Evolutionary conservation across 2,797 vertebrate genomes (phyloP).

Genomic region (Artibeus lituratus): DNA sequence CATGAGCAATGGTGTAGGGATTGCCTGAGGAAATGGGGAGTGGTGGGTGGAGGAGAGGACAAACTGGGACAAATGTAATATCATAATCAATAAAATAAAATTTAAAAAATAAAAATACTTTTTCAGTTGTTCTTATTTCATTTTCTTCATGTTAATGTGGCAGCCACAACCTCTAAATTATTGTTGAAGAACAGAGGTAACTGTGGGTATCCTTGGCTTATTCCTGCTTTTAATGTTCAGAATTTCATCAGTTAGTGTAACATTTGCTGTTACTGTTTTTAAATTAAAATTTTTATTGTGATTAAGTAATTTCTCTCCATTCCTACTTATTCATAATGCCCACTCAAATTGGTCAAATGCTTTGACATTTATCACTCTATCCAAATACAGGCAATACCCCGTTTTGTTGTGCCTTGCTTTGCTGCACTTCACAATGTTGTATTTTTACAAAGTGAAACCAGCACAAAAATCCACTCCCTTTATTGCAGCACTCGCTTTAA

Average conservation of each 20-base stretch:
- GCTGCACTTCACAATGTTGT: neutral
- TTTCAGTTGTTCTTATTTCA: neutral
- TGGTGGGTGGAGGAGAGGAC: no score
- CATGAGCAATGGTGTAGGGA: no score
- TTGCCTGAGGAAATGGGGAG: no score
- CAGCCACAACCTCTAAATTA: neutral
- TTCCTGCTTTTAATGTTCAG: neutral
- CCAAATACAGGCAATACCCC: neutral
- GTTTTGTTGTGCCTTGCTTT: neutral
- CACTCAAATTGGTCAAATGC: neutral
- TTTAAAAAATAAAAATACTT: neutral
- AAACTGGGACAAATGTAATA: no score
- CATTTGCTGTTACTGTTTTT: neutral
- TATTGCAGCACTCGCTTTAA: neutral
- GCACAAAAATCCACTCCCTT: neutral
- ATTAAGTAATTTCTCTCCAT: neutral
- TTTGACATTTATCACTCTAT: neutral
- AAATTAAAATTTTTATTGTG: neutral
- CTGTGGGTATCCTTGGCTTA: neutral
- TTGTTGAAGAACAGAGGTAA: neutral
- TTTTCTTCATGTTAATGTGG: neutral
- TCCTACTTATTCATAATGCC: neutral
- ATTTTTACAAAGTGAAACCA: neutral
- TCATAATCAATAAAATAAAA: no score
- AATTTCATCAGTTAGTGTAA: conserved; percentile 23